phyloP scores from a whole-genome alignment of 2,888 invertebrate genomes.

The Crepidodera aurea region DNA sequence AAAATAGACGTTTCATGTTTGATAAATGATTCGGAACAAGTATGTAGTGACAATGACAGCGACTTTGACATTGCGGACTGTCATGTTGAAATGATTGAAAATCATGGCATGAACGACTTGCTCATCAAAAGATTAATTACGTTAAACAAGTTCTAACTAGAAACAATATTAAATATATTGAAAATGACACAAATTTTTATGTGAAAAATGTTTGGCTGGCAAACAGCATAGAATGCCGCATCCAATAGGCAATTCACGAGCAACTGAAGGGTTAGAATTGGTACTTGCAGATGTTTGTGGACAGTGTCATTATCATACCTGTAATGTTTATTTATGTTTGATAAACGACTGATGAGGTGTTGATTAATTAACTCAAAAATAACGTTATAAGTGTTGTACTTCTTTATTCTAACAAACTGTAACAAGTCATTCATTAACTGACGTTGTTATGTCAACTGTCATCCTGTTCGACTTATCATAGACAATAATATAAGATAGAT shows the following conservation, averaged over 20 bases:
- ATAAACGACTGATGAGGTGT: no score
- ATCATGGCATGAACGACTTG: slow-evolving; percentile 28
- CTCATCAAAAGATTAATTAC: slow-evolving; percentile 30
- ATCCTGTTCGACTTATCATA: no score
- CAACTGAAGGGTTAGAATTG: slow-evolving; percentile 22
- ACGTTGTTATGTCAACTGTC: no score
- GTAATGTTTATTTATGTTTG: no score
- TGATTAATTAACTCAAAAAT: no score
- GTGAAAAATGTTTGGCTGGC: slow-evolving; percentile 26
- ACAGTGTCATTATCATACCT: no score
- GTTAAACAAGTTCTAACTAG: slow-evolving; percentile 25
- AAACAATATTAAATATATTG: slow-evolving; percentile 23
- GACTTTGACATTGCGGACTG: slow-evolving; percentile 4
- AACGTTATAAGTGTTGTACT: no score
- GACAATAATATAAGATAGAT: no score
- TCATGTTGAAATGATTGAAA: slow-evolving; percentile 17
- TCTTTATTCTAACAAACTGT: no score
- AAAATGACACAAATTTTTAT: slow-evolving; percentile 3
- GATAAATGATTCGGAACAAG: background rate
- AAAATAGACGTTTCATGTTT: background rate
- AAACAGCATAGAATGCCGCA: slow-evolving; percentile 28
- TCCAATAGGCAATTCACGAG: slow-evolving; percentile 12
- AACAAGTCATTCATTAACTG: no score
- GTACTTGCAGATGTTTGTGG: slow-evolving; percentile 32
- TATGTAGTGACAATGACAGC: background rate